A percentile compares a stretch with the other conserved stretches of the same genome.
These are phyloP conservation scores for Antigone vipio DNA, from an alignment of 2,113 vertebrate species.

Conservation along the genomic window DNA sequence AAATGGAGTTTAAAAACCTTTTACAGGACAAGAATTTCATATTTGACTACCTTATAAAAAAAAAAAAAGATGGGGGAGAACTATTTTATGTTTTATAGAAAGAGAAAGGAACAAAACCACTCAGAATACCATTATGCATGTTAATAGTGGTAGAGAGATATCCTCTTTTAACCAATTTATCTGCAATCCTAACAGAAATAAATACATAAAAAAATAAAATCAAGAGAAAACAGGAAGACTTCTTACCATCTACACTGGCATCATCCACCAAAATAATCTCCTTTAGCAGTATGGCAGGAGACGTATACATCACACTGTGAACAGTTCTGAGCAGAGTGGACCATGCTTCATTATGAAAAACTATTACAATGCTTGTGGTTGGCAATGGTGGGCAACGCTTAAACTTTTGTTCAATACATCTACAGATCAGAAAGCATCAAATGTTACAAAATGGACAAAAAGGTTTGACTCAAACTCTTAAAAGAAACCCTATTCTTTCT, in stretches of 20 bases:
- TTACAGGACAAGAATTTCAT: not conserved
- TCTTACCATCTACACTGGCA: slow-evolving; percentile 92
- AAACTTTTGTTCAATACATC: slow-evolving; percentile 97
- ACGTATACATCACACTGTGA: slow-evolving; percentile 95
- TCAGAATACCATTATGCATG: not conserved
- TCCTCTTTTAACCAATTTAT: not conserved
- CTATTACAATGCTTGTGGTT: slow-evolving; percentile 95
- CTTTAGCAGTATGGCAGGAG: slow-evolving; percentile 92
- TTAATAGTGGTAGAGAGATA: not conserved
- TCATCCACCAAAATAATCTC: slow-evolving; percentile 98
- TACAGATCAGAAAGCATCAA: slow-evolving; percentile 60
- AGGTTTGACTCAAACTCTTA: not conserved
- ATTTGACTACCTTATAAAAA: not conserved
- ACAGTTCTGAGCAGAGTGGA: slow-evolving; percentile 95
- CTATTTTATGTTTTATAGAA: not conserved
- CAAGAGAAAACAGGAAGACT: not conserved
- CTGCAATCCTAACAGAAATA: not conserved
- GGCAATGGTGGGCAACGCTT: slow-evolving; percentile 90
- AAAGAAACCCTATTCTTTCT: not conserved
- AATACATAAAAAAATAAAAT: not conserved
- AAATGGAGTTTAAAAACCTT: not conserved
- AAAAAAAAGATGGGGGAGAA: not conserved
- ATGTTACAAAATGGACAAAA: not conserved
- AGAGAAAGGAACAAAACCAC: not conserved
- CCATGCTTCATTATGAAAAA: slow-evolving; percentile 98